A percentile compares a stretch with the other conserved stretches of the same genome.
Evolutionary conservation across 2,888 invertebrate genomes (phyloP).

Genomic region (Phanerotoma sp.): DNA sequence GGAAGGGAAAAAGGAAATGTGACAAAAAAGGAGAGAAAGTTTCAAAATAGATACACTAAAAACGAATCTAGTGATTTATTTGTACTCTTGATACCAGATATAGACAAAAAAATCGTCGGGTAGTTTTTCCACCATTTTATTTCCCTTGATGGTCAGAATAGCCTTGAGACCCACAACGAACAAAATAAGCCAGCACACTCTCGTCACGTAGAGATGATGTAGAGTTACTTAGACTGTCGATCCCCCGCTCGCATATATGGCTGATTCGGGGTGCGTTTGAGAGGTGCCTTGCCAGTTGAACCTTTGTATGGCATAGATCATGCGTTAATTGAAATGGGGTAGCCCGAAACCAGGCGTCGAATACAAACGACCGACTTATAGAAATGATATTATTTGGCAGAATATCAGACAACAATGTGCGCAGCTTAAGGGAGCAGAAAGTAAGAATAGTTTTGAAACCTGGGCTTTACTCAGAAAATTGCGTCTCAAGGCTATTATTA

Average conservation of each 20-base stretch:
- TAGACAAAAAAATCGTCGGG: neutral
- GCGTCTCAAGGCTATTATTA: conserved; percentile 44
- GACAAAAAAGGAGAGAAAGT: neutral
- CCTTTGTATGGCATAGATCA: conserved; percentile 56
- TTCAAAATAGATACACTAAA: conserved; percentile 2
- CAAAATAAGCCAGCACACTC: conserved; percentile 25
- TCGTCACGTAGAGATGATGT: conserved; percentile 57
- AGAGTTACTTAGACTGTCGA: conserved; percentile 56
- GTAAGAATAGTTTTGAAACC: conserved; percentile 28
- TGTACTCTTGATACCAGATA: neutral
- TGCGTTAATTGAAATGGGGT: conserved; percentile 58
- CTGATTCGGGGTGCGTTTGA: conserved; percentile 45
- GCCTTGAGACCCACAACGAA: conserved; percentile 3
- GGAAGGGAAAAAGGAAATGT: neutral
- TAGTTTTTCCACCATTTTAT: neutral
- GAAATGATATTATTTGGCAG: conserved; percentile 56
- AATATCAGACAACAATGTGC: conserved; percentile 2
- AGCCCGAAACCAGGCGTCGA: conserved; percentile 51
- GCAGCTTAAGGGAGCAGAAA: conserved; percentile 4
- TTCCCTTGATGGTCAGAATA: conserved; percentile 1
- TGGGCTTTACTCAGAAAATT: conserved; percentile 47
- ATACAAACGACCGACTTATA: conserved; percentile 58
- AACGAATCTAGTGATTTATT: conserved; percentile 11
- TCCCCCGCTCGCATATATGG: conserved; percentile 50
- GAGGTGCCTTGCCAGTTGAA: conserved; percentile 44